Conservation (phyloP, 53 echinoderm and acorn worm genomes). For the Holothuria leucospilota region DNA sequence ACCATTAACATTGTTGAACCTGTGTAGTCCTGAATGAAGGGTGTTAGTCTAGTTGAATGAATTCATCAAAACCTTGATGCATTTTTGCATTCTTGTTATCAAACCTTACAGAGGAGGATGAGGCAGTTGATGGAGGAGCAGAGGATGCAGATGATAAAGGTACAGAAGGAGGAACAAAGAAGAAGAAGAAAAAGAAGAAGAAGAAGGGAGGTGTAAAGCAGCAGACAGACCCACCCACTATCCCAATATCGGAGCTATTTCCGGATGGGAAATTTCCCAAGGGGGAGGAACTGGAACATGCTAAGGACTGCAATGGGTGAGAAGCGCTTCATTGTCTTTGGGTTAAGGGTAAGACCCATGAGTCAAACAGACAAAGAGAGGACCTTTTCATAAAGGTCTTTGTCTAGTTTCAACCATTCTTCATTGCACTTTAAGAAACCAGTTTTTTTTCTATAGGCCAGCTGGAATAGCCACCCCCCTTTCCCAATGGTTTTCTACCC, state of each 20-base stretch:
- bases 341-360: no score
- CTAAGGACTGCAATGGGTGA: conserved; percentile 74
- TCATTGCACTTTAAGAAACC: no score
- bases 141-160: conserved; percentile 70
- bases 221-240: conserved; percentile 94
- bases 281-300: conserved; percentile 84
- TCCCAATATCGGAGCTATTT: conserved; percentile 86
- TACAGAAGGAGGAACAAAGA: conserved; percentile 60
- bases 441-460: background rate
- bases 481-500: no score
- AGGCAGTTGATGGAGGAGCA: conserved; percentile 54
- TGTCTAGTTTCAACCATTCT: no score
- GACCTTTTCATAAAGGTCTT: no score
- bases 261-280: conserved; percentile 85
- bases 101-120: background rate
- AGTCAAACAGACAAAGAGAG: background rate
- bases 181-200: conserved; percentile 92
- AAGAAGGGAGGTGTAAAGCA: conserved; percentile 86
- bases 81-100: no score
- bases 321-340: background rate
- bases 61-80: no score
- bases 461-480: background rate
- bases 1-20: no score
- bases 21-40: no score
- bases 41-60: no score